Conservation (phyloP, 2,113 vertebrate genomes). For the Serinus canaria region DNA sequence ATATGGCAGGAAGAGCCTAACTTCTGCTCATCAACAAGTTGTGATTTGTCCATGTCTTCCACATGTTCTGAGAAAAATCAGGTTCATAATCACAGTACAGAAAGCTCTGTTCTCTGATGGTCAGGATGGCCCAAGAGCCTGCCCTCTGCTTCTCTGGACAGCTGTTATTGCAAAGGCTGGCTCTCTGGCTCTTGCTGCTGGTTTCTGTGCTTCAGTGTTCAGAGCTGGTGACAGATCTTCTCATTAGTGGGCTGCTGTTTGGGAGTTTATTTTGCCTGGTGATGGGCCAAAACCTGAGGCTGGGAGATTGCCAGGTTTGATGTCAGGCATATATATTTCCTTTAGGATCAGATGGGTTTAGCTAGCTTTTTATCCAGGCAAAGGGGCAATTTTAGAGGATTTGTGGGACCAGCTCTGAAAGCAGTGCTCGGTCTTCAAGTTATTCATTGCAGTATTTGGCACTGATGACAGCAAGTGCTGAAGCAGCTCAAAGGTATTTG, state of each 20-base stretch:
- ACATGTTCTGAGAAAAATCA: not conserved
- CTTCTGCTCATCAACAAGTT: not conserved
- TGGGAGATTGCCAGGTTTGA: constrained; percentile 24
- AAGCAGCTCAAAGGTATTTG: not conserved
- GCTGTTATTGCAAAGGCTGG: not conserved
- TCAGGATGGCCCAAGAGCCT: not conserved
- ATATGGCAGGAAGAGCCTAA: not conserved
- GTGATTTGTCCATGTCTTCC: not conserved
- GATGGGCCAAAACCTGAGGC: constrained; percentile 19
- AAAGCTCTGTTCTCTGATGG: not conserved
- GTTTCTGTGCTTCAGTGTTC: not conserved
- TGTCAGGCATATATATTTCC: constrained; percentile 39
- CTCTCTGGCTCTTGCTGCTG: not conserved
- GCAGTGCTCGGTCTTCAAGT: not conserved
- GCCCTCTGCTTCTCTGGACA: not conserved
- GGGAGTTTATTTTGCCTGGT: constrained; percentile 39
- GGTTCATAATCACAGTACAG: not conserved
- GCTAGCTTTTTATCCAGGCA: not conserved
- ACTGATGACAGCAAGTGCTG: not conserved
- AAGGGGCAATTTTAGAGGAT: constrained; percentile 13
- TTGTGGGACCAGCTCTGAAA: constrained; percentile 2
- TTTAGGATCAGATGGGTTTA: not conserved
- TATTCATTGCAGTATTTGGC: constrained; percentile 17
- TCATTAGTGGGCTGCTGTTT: constrained; percentile 1
- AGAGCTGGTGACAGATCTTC: not conserved